phyloP scores from a whole-genome alignment of 2,888 invertebrate species.

The Marronus borbonicus region DNA sequence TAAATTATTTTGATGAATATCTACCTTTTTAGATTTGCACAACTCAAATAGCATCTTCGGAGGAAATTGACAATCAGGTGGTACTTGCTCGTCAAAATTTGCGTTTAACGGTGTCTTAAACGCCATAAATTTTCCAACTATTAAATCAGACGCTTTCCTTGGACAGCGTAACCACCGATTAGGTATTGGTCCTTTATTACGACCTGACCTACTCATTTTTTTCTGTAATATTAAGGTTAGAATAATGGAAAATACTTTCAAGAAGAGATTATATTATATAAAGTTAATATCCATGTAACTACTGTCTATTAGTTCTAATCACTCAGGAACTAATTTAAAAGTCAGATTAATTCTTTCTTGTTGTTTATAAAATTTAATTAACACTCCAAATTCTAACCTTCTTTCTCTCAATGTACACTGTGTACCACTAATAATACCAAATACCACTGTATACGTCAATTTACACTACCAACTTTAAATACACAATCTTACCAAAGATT shows the following conservation, averaged over 20 bases:
- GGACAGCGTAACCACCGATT: conserved; percentile 92
- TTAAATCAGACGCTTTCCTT: conserved; percentile 81
- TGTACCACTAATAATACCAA: no score
- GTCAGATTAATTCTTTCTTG: no score
- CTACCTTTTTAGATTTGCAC: conserved; percentile 84
- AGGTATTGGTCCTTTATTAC: conserved; percentile 79
- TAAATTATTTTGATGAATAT: neutral
- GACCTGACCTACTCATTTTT: conserved; percentile 52
- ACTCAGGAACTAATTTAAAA: no score
- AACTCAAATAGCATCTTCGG: conserved; percentile 90
- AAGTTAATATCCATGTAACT: neutral
- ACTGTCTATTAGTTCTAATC: neutral
- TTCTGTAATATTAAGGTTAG: conserved; percentile 14
- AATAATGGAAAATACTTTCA: conserved; percentile 20
- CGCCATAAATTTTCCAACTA: conserved; percentile 90
- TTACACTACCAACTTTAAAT: no score
- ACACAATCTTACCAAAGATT: no score
- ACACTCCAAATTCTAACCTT: neutral
- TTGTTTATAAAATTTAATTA: neutral
- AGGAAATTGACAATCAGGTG: conserved; percentile 86
- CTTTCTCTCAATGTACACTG: no score
- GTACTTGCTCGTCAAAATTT: conserved; percentile 88
- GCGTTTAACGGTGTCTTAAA: conserved; percentile 94
- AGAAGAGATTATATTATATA: neutral
- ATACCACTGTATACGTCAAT: no score